Percentiles rank a stretch among this genome's conserved stretches.
Conservation (phyloP, 2,797 vertebrate genomes). For the Clamator glandarius region DNA sequence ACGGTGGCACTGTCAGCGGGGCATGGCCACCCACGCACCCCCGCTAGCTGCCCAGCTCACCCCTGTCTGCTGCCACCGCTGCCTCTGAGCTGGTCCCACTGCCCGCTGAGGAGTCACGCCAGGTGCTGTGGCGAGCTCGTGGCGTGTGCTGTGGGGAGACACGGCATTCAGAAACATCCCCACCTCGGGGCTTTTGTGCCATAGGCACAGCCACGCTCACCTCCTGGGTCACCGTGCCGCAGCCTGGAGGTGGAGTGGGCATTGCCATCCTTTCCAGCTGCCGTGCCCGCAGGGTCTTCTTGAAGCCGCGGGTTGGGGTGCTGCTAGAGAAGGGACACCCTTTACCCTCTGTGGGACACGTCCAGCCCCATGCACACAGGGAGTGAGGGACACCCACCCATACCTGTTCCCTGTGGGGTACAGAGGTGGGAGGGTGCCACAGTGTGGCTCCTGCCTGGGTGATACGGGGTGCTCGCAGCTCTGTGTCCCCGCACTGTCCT, state of each 20-base stretch:
- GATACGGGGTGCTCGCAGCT: slow-evolving; percentile 72
- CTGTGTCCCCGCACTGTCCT: slow-evolving; percentile 81
- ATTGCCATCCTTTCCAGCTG: slow-evolving; percentile 78
- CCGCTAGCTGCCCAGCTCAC: not conserved
- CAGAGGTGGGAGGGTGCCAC: slow-evolving; percentile 84
- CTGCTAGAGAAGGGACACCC: slow-evolving; percentile 44
- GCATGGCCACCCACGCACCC: not conserved
- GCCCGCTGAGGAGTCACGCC: slow-evolving; percentile 84
- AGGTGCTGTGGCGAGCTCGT: slow-evolving; percentile 78
- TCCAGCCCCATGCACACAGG: rapidly evolving
- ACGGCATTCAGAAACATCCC: not conserved
- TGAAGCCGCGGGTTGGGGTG: slow-evolving; percentile 79
- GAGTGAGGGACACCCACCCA: not conserved
- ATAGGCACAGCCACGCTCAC: slow-evolving; percentile 58
- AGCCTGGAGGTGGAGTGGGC: slow-evolving; percentile 87
- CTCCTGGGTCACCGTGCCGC: slow-evolving; percentile 83
- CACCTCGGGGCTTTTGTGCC: rapidly evolving
- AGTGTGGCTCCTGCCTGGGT: slow-evolving; percentile 66
- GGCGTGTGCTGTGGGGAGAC: slow-evolving; percentile 62
- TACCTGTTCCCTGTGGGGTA: slow-evolving; percentile 77
- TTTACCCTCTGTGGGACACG: not conserved
- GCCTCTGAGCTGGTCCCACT: slow-evolving; percentile 56
- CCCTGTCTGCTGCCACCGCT: not conserved
- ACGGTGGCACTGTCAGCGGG: rapidly evolving
- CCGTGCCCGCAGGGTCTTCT: slow-evolving; percentile 81